Evolutionary conservation across 2,113 vertebrate genomes (phyloP), one percentile per base, ranked within the genome.

Genomic region (Blennius ocellaris): DNA sequence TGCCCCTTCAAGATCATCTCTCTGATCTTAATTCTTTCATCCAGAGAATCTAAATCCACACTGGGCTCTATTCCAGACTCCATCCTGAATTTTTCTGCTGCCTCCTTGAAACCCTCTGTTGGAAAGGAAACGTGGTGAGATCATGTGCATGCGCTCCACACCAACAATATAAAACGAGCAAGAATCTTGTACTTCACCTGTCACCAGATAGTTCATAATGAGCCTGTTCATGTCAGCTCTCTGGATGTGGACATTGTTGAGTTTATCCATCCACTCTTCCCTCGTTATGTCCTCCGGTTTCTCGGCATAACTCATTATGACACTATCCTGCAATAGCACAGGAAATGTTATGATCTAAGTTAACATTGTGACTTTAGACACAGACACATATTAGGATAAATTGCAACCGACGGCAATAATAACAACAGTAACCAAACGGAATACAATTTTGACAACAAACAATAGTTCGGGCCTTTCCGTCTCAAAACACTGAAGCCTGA

Each of bases 211-310:
- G 91, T 99, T 99, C 98, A 99, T 99, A 76, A 99, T 99, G 74
- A 99, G 96, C 45, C 97, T 94, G 69, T 99, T 99, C 98, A 99
- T 99, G 86, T 99, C 98, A 66, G 97, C 97, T 86, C 98, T 95
- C 84, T 99, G 98, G 75, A 99, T 97, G 57, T 99, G 98, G 77
- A 99, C 95, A 85, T 98, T 99, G 89, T 97, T 98, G 73, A 99
- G 95, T 69, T 97, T 99, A 76, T 99, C 98, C 97, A 99, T 96
- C 98, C 98, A 99, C 79, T 99, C 98, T 75, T 99, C 98, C 92
- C 96, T 97, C 1, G 98, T 98, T 90, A 99, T 95, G 85, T 99
- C 98, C 82, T 99, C 98, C 58, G 96, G 95, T 88, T 99, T 99
- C 93, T 99, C 98, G 66, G 97, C 84, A 93, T 97, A 99, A 95